Conservation (phyloP, 2,113 vertebrate species). For the Andinoacara biseriatus region DNA sequence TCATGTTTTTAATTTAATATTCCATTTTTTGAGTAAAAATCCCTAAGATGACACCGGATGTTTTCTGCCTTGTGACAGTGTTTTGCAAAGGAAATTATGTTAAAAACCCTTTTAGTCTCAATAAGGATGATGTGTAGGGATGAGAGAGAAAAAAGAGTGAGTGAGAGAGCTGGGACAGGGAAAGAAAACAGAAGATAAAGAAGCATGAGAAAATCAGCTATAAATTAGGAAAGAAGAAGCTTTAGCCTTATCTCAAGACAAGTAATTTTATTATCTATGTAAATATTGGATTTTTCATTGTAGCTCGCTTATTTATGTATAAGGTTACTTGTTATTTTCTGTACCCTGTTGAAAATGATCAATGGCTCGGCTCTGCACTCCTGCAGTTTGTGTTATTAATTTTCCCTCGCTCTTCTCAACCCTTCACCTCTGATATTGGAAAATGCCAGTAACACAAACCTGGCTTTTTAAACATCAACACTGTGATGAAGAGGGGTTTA, state of each 20-base stretch:
- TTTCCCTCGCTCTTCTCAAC: slow-evolving; percentile 20
- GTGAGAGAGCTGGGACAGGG: not conserved
- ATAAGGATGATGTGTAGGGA: not conserved
- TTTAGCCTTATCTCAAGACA: slow-evolving; percentile 11
- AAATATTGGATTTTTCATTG: slow-evolving; percentile 7
- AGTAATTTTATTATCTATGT: slow-evolving; percentile 17
- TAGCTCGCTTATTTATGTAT: not conserved
- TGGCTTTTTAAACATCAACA: slow-evolving; percentile 39
- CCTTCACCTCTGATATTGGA: slow-evolving; percentile 6
- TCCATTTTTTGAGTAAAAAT: not conserved
- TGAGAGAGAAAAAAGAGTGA: not conserved
- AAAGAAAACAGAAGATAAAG: slow-evolving; percentile 2
- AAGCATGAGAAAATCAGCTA: not conserved
- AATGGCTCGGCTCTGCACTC: slow-evolving; percentile 31
- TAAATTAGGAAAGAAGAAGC: not conserved
- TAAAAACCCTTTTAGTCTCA: not conserved
- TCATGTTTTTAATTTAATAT: not conserved
- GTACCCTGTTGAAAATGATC: slow-evolving; percentile 51
- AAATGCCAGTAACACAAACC: slow-evolving; percentile 14
- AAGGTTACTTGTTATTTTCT: not conserved
- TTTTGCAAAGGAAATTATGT: not conserved
- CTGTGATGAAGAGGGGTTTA: slow-evolving; percentile 7
- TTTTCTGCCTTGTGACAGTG: not conserved
- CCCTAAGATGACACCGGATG: not conserved
- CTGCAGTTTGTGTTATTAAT: slow-evolving; percentile 40